phyloP scores from a whole-genome alignment of 2,888 invertebrate genomes.

The Brachycybe producta region DNA sequence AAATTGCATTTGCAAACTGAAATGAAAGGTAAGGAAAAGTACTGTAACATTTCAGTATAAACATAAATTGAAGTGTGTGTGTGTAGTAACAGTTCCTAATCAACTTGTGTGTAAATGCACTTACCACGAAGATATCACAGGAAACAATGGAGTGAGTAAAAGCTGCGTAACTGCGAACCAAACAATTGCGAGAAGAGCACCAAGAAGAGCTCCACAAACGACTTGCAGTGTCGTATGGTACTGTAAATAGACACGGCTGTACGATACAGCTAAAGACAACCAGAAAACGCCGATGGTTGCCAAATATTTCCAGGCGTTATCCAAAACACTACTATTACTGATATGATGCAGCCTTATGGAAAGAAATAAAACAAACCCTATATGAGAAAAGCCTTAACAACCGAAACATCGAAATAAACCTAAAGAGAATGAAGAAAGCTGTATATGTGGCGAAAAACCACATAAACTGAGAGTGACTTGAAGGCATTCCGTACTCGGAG shows the following conservation, averaged over 20 bases:
- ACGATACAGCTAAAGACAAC: conserved; percentile 28
- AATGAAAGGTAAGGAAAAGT: not conserved
- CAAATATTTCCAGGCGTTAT: conserved; percentile 48
- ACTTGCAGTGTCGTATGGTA: conserved; percentile 77
- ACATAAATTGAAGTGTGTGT: not conserved
- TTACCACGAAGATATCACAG: conserved; percentile 71
- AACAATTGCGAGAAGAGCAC: conserved; percentile 54
- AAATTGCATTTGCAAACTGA: too few species aligned
- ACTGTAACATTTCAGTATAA: not conserved
- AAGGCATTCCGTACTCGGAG: conserved; percentile 57
- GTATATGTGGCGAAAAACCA: conserved; percentile 82
- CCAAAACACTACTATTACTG: conserved; percentile 62
- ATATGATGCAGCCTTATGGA: conserved; percentile 64
- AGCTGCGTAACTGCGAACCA: conserved; percentile 74
- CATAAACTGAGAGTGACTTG: conserved; percentile 79
- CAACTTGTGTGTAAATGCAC: conserved; percentile 30
- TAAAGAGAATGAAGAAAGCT: conserved; percentile 68
- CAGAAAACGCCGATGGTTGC: conserved; percentile 26
- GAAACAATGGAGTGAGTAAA: conserved; percentile 70
- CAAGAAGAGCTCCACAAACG: conserved; percentile 59
- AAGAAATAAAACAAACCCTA: conserved; percentile 16
- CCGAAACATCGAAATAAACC: conserved; percentile 43
- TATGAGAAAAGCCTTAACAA: not conserved
- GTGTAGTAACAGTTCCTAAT: not conserved
- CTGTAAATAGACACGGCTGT: conserved; percentile 56